A percentile compares a stretch with the other conserved stretches of the same genome.
These are phyloP conservation scores for Drosophila fungiperda DNA, from an alignment of 2,888 invertebrate species.

Conservation along the genomic window DNA sequence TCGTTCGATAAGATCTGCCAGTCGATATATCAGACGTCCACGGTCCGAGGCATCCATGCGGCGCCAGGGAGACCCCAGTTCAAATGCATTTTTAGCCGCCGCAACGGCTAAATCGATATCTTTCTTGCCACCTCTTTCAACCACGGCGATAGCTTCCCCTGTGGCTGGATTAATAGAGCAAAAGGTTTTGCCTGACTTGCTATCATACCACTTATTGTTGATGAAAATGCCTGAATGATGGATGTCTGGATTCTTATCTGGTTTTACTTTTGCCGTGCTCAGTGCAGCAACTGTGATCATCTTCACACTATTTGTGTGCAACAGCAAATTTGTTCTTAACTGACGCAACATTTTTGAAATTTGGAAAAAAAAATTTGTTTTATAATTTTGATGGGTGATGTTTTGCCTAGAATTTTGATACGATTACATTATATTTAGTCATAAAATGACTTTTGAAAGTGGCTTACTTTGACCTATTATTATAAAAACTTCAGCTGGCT, in stretches of 20 bases:
- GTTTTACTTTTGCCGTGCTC: neutral
- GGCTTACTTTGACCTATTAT: neutral
- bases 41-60: conserved; percentile 94
- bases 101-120: conserved; percentile 92
- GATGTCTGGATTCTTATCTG: neutral
- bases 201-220: conserved; percentile 97
- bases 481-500: neutral
- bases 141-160: conserved; percentile 90
- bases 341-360: neutral
- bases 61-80: conserved; percentile 91
- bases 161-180: conserved; percentile 93
- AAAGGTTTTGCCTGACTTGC: conserved; percentile 94
- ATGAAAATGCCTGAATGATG: conserved; percentile 87
- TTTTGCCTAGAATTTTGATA: neutral
- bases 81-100: conserved; percentile 92
- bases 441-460: neutral
- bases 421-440: neutral
- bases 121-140: conserved; percentile 90
- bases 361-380: neutral
- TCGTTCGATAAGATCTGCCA: conserved; percentile 93
- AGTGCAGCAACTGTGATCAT: neutral
- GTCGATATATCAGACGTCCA: conserved; percentile 90
- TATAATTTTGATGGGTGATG: neutral
- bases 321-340: neutral
- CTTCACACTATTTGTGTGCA: neutral